Percentiles rank a stretch among this genome's conserved stretches.
Evolutionary conservation across 2,113 vertebrate species (phyloP).

Genomic region (Gyps fulvus): DNA sequence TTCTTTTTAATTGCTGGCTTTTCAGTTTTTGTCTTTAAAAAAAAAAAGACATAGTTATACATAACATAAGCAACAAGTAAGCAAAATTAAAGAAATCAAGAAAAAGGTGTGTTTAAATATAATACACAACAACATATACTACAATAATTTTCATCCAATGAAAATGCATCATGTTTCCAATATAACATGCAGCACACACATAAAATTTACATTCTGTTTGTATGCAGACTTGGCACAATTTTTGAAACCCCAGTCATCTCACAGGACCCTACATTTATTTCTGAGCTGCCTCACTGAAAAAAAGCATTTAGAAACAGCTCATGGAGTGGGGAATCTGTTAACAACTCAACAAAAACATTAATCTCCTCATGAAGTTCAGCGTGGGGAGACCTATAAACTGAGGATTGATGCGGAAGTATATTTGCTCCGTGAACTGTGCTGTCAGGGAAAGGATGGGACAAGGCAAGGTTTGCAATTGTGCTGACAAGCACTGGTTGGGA

Average conservation of each 20-base stretch:
- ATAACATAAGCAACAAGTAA: neutral
- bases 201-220: slow-evolving; percentile 18
- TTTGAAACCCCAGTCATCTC: neutral
- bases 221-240: neutral
- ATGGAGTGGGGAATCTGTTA: neutral
- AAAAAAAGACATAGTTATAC: neutral
- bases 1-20: neutral
- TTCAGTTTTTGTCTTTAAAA: neutral
- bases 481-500: neutral
- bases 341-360: neutral
- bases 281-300: neutral
- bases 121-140: neutral
- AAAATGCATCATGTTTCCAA: slow-evolving; percentile 19
- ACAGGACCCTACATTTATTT: neutral
- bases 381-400: neutral
- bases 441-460: neutral
- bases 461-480: neutral
- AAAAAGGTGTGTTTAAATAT: neutral
- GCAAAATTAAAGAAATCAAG: slow-evolving; percentile 3
- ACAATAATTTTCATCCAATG: slow-evolving; percentile 12
- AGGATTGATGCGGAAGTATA: neutral
- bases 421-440: neutral
- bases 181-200: slow-evolving; percentile 43
- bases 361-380: neutral
- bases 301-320: neutral